Base-by-base conservation (phyloP, 2,113 vertebrate species). In the Dromas ardeola region DNA sequence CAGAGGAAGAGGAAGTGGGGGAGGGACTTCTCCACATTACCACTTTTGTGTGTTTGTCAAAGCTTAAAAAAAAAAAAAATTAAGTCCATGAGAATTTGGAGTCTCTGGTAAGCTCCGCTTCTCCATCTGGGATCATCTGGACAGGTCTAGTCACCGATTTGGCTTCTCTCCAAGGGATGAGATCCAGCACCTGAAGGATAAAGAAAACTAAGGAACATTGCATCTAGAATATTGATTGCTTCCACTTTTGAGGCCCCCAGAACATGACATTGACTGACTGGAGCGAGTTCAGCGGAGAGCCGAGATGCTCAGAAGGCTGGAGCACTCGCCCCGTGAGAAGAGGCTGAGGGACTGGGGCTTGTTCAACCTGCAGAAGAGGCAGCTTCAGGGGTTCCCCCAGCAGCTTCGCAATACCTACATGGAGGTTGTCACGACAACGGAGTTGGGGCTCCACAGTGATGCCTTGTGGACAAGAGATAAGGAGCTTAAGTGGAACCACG, bases 1-100 rank as follows among this genome's bases (percentile, higher is more conserved):
- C 86, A 88, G 94, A 97, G 95, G 93, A 85, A 63, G 12, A 43
- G 63, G 42, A 43, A 79, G 74, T 56, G 49, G 91, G 97, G 78
- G 88, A 96, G 90, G 95, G 97, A 96, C 97, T 98, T 97, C 98
- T 98, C 98, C 97, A 97, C 97, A 97, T 98, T 98, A 98, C 98
- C 98, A 98, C 96, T 98, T 98, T 95, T 82, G 81, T 91, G 95
- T 97, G 97, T 98, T 98, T 98, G 94, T 98, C 98, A 97, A 98
- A 98, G 97, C 98, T 98, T 97, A 93, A 98, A 98, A 97, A 93
- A 80, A 77, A 77, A 82, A 97, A 93, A 79, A 80, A 87, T 8
- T 21, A 83, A 96, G 97, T 97, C 97, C 97, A 90, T 61, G 77
- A 97, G 85, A 96, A 95, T 97, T 36, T 97, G 96, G 92, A 98